These are phyloP conservation scores for Sternarchorhynchus goeldii DNA, from an alignment of 2,797 vertebrate genomes.

Conservation along the genomic window DNA sequence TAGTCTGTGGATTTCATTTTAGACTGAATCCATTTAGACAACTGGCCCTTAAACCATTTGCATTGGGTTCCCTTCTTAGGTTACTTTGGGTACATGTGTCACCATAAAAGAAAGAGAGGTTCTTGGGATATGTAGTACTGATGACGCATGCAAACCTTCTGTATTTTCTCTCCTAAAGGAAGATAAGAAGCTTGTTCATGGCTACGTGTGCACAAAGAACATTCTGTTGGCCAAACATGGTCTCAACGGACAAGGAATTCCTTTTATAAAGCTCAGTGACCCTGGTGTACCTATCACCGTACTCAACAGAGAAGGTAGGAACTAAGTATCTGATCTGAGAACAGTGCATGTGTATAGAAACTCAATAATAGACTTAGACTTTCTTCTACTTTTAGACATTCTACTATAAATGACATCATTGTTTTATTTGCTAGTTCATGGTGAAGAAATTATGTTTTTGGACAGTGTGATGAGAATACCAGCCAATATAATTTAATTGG, in stretches of 20 bases:
- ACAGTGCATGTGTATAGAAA: background rate
- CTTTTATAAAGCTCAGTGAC: slow-evolving; percentile 86
- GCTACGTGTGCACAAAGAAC: slow-evolving; percentile 86
- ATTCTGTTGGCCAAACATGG: slow-evolving; percentile 82
- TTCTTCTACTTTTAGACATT: too few species aligned
- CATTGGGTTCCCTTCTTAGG: too few species aligned
- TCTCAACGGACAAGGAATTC: slow-evolving; percentile 73
- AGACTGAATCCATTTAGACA: too few species aligned
- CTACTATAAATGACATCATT: too few species aligned
- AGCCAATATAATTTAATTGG: too few species aligned
- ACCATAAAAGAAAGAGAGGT: background rate
- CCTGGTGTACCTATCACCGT: slow-evolving; percentile 81
- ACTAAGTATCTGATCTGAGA: background rate
- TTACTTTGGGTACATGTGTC: background rate
- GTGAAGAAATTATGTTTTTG: too few species aligned
- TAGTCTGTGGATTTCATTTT: too few species aligned
- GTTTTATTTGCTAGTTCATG: too few species aligned
- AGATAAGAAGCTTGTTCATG: slow-evolving; percentile 85
- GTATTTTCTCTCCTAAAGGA: slow-evolving; percentile 69
- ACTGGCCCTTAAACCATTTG: too few species aligned
- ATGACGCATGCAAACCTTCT: background rate
- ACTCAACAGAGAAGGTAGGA: slow-evolving; percentile 79
- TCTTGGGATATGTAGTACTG: background rate
- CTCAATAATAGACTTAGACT: background rate
- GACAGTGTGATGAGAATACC: too few species aligned